Evolutionary conservation across 2,113 vertebrate genomes (phyloP).

Genomic region (Excalfactoria chinensis): DNA sequence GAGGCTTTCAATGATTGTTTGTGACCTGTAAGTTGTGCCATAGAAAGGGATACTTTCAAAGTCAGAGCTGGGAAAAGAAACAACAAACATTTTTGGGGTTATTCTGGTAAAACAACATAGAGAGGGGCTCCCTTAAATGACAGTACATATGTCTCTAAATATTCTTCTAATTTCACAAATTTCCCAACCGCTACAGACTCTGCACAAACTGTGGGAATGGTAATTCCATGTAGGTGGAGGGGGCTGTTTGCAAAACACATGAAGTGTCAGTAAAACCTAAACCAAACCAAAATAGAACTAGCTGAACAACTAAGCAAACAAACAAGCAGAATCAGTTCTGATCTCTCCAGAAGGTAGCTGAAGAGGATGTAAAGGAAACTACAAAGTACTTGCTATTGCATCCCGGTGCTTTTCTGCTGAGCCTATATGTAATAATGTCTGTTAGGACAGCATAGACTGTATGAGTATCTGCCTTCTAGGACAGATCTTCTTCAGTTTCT

Average conservation of each 20-base stretch:
- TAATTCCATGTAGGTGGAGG: not conserved
- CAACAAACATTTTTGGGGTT: not conserved
- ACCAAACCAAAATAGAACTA: not conserved
- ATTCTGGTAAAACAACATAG: not conserved
- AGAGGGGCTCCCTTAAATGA: not conserved
- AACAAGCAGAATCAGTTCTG: not conserved
- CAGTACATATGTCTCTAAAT: not conserved
- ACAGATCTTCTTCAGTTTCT: not conserved
- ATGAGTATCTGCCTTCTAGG: not conserved
- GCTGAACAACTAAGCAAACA: not conserved
- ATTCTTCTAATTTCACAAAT: not conserved
- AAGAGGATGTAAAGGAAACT: not conserved
- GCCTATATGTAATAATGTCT: too few species aligned
- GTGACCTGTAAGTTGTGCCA: not conserved
- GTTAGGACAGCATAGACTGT: not conserved
- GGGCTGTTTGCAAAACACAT: not conserved
- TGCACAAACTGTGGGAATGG: not conserved
- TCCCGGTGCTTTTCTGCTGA: not conserved
- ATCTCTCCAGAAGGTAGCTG: not conserved
- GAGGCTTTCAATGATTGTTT: not conserved
- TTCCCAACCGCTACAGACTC: not conserved
- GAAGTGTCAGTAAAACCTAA: not conserved
- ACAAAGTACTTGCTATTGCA: not conserved
- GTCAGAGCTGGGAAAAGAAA: not conserved
- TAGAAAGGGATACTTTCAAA: not conserved